Percentiles rank a stretch among this genome's conserved stretches.
phyloP scores from a whole-genome alignment of 92 coral and sea anemone genomes.

The Paramuricea clavata region DNA sequence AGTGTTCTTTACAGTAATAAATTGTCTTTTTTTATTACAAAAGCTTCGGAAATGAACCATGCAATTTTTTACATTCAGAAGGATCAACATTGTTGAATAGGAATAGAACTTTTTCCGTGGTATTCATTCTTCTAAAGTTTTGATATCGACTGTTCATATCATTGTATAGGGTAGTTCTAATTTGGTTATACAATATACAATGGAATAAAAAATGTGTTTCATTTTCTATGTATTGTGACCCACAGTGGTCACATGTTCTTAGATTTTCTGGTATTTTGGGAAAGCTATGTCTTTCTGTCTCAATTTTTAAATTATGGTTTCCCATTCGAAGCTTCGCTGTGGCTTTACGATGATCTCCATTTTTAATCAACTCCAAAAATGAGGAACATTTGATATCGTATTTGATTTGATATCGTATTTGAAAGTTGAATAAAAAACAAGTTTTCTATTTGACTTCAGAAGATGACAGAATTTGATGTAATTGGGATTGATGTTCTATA shows the following conservation, averaged over 20 bases:
- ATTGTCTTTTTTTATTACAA: too few species aligned
- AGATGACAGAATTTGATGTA: conserved; percentile 21
- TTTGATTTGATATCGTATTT: neutral
- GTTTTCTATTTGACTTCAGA: conserved; percentile 4
- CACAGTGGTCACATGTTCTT: conserved; percentile 10
- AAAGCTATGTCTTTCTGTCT: conserved; percentile 7
- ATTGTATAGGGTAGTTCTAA: neutral
- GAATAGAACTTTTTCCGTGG: too few species aligned
- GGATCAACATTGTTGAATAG: too few species aligned
- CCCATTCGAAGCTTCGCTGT: conserved; percentile 19
- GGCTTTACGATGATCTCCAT: conserved; percentile 2
- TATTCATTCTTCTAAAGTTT: too few species aligned
- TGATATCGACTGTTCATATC: too few species aligned
- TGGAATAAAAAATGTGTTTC: conserved; percentile 16
- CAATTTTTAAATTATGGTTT: conserved; percentile 23
- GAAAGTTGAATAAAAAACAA: conserved; percentile 12
- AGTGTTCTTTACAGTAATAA: too few species aligned
- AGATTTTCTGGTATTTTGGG: conserved; percentile 20
- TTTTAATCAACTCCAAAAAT: neutral
- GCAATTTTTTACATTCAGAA: too few species aligned
- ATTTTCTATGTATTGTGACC: neutral
- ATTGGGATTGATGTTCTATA: neutral
- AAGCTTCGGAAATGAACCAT: too few species aligned
- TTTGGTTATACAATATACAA: neutral
- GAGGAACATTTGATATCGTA: too few species aligned